These are phyloP conservation scores for Prochilodus magdalenae DNA, from an alignment of 2,113 vertebrate species.

Conservation along the genomic window DNA sequence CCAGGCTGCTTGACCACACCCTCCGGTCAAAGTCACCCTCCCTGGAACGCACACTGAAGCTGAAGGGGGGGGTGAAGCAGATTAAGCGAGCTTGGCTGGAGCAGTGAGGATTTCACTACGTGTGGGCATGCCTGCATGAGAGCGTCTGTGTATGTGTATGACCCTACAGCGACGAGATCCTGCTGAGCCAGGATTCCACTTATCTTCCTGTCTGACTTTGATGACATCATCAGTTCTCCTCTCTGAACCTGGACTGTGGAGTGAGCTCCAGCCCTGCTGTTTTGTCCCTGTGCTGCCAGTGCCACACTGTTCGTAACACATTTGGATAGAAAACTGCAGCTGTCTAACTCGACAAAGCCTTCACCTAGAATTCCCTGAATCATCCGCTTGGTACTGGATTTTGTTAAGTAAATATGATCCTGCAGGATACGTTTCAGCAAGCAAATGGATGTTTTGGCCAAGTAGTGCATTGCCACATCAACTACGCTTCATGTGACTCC, in stretches of 20 bases:
- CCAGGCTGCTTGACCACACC: constrained; percentile 57
- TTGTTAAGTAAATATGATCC: neutral
- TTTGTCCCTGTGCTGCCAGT: neutral
- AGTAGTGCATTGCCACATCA: neutral
- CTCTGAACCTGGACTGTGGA: constrained; percentile 40
- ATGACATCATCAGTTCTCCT: constrained; percentile 62
- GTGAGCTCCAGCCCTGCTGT: neutral
- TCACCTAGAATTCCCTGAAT: neutral
- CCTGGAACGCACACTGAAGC: constrained; percentile 47
- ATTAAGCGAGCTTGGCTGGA: constrained; percentile 25
- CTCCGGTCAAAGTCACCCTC: constrained; percentile 71
- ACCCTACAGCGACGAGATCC: constrained; percentile 17
- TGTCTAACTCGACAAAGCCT: neutral
- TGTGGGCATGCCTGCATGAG: constrained; percentile 28
- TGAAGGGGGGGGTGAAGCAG: constrained; percentile 29
- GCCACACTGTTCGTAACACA: neutral
- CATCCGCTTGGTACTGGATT: neutral
- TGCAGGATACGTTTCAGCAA: neutral
- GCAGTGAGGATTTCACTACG: constrained; percentile 10
- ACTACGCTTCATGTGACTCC: neutral
- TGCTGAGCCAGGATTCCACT: constrained; percentile 40
- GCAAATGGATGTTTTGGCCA: neutral
- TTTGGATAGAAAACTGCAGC: no score
- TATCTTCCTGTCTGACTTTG: constrained; percentile 55
- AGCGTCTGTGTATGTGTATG: constrained; percentile 24